phyloP scores from a whole-genome alignment of 1,140 invertebrate genomes.

The Anoplophora glabripennis region DNA sequence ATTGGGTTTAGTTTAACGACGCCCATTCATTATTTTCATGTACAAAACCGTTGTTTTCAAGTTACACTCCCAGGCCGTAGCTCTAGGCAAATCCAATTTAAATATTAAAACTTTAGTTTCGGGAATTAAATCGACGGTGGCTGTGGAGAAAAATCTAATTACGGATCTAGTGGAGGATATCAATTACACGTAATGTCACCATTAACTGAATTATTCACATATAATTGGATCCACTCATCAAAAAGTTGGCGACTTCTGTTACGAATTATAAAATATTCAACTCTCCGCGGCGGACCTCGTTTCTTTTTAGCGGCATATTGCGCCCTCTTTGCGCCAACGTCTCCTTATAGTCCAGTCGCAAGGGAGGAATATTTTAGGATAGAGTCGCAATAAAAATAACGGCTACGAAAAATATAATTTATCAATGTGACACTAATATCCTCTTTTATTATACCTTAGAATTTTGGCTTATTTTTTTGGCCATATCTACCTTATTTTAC shows the following conservation, averaged over 20 bases:
- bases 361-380: no score
- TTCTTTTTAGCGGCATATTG: slow-evolving; percentile 47
- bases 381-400: no score
- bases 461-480: no score
- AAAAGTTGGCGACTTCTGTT: slow-evolving; percentile 47
- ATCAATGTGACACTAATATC: no score
- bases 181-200: slow-evolving; percentile 47
- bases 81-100: slow-evolving; percentile 12
- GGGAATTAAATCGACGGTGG: slow-evolving; percentile 22
- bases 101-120: slow-evolving; percentile 17
- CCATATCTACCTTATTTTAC: no score
- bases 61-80: not conserved
- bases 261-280: slow-evolving; percentile 49
- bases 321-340: slow-evolving; percentile 27
- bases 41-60: not conserved
- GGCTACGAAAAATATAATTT: no score
- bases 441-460: no score
- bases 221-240: slow-evolving; percentile 48
- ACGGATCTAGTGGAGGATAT: slow-evolving; percentile 39
- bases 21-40: no score
- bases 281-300: slow-evolving; percentile 43
- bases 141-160: slow-evolving; percentile 41
- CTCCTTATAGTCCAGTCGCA: slow-evolving; percentile 2
- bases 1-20: no score
- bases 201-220: slow-evolving; percentile 49